phyloP scores from a whole-genome alignment of 2,113 vertebrate species.

The Corydoras maculifer region DNA sequence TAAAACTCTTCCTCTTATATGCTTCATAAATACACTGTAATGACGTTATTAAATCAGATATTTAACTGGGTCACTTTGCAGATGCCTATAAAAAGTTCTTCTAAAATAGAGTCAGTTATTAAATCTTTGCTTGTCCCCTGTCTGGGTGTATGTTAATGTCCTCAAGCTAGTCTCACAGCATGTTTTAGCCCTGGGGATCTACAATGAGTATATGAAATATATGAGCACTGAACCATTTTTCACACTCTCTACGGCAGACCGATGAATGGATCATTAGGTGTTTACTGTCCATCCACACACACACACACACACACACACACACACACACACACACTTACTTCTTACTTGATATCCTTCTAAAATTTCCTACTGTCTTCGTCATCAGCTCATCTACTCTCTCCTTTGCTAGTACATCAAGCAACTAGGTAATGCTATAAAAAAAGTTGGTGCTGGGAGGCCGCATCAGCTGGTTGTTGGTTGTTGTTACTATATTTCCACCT shows the following conservation, averaged over 20 bases:
- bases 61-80: conserved; percentile 1
- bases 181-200: conserved; percentile 26
- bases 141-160: conserved; percentile 11
- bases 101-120: conserved; percentile 7
- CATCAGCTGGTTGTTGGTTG: too few relatives aligned
- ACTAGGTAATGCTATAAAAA: too few relatives aligned
- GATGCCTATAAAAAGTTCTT: background rate
- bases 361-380: background rate
- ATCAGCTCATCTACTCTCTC: conserved; percentile 24
- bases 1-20: too few relatives aligned
- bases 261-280: conserved; percentile 53
- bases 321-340: background rate
- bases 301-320: conserved; percentile 2
- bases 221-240: conserved; percentile 35
- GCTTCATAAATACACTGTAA: background rate
- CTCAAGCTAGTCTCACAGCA: conserved; percentile 25
- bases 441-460: too few relatives aligned
- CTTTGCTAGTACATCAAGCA: conserved; percentile 3
- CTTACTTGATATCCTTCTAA: background rate
- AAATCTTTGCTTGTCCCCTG: background rate
- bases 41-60: background rate
- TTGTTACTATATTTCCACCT: too few relatives aligned
- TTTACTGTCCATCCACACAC: conserved; percentile 12
- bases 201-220: conserved; percentile 30
- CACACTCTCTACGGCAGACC: conserved; percentile 42